Percentiles rank a stretch among this genome's conserved stretches.
These are phyloP conservation scores for Ophion ventricosus DNA, from an alignment of 2,888 invertebrate species.

Conservation along the genomic window DNA sequence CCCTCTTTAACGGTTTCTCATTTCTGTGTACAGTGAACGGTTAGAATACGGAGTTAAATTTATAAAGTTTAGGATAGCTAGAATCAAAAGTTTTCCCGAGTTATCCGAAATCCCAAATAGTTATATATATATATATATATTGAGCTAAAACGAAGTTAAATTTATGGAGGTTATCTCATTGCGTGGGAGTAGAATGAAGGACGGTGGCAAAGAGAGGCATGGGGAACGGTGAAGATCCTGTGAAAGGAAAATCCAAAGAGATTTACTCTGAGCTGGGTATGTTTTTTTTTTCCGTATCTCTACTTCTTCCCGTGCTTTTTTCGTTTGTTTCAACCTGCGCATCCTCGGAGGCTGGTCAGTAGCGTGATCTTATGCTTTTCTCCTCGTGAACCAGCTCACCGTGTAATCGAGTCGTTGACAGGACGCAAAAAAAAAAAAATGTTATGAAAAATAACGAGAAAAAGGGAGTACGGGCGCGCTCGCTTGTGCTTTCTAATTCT, in stretches of 20 bases:
- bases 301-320: conserved; percentile 7
- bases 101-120: too few relatives aligned
- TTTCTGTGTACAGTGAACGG: too few relatives aligned
- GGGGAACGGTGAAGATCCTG: background rate
- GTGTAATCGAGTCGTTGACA: conserved; percentile 45
- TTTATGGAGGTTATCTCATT: conserved; percentile 2
- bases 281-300: conserved; percentile 31
- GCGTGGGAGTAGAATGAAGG: conserved; percentile 3
- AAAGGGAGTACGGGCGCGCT: background rate
- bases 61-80: too few relatives aligned
- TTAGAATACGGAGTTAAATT: too few relatives aligned
- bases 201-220: background rate
- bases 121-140: too few relatives aligned
- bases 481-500: conserved; percentile 20
- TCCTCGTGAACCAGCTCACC: background rate
- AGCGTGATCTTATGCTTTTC: conserved; percentile 18
- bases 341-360: background rate
- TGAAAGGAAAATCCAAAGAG: conserved; percentile 54
- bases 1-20: too few relatives aligned
- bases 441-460: background rate
- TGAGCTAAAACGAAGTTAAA: conserved; percentile 13
- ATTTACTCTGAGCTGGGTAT: conserved; percentile 49
- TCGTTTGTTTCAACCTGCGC: conserved; percentile 6
- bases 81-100: too few relatives aligned
- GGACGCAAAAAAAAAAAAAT: conserved; percentile 15